Conservation (phyloP, 2,797 vertebrate species). For the Perodicticus potto region DNA sequence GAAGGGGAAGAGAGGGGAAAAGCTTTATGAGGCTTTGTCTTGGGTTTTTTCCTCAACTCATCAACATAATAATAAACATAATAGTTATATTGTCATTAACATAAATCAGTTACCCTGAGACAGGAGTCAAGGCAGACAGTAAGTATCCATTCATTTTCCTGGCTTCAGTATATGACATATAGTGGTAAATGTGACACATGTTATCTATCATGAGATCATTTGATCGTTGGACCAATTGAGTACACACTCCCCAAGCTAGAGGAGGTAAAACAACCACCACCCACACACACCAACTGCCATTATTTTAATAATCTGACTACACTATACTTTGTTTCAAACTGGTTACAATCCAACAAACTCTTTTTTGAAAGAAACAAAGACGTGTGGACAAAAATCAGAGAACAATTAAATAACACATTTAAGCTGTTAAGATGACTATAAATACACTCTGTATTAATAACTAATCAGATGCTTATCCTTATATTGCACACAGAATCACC, state of each 20-base stretch:
- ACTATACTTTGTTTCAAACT: neutral
- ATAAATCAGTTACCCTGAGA: constrained; percentile 38
- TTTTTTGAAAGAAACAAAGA: constrained; percentile 17
- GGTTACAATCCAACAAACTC: constrained; percentile 38
- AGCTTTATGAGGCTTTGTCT: neutral
- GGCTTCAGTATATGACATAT: neutral
- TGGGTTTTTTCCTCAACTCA: neutral
- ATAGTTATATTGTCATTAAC: constrained; percentile 11
- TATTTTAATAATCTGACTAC: constrained; percentile 21
- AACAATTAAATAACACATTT: constrained; percentile 29
- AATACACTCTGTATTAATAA: constrained; percentile 35
- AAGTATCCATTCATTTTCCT: neutral
- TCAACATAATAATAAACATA: neutral
- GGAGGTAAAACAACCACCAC: neutral
- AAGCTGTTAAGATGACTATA: constrained; percentile 24
- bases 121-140: neutral
- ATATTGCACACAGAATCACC: neutral
- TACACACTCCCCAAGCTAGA: neutral
- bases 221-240: constrained; percentile 28
- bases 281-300: neutral
- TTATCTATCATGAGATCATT: neutral
- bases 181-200: neutral
- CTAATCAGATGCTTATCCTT: neutral
- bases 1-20: neutral
- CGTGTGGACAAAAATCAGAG: constrained; percentile 36